Percentiles rank a stretch among this genome's conserved stretches.
phyloP scores from a whole-genome alignment of 2,113 vertebrate species.

The Callochromis pleurospilus region DNA sequence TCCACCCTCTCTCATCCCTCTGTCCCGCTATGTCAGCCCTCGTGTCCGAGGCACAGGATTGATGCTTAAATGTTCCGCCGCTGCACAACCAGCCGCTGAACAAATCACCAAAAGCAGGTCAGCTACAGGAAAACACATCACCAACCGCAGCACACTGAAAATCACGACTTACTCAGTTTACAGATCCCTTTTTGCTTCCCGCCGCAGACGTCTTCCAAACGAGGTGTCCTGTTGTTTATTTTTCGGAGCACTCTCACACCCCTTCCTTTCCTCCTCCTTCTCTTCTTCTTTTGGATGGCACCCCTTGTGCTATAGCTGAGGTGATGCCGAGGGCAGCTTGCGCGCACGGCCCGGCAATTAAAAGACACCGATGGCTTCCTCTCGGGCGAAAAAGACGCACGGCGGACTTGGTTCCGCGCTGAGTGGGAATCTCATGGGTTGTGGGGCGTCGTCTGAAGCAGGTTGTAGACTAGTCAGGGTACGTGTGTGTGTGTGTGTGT shows the following conservation, averaged over 20 bases:
- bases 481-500: neutral
- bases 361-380: neutral
- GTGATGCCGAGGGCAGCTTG: slow-evolving; percentile 47
- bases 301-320: slow-evolving; percentile 17
- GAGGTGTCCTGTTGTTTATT: slow-evolving; percentile 45
- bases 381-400: slow-evolving; percentile 12
- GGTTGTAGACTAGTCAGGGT: slow-evolving; percentile 45
- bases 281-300: slow-evolving; percentile 18
- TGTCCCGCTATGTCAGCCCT: neutral
- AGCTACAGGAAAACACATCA: neutral
- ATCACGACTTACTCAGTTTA: slow-evolving; percentile 56
- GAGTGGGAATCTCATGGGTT: slow-evolving; percentile 5
- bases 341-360: slow-evolving; percentile 10
- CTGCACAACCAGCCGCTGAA: neutral
- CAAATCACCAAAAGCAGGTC: slow-evolving; percentile 21
- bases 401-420: neutral
- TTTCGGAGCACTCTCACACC: slow-evolving; percentile 15
- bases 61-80: slow-evolving; percentile 25
- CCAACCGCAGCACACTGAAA: neutral
- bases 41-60: neutral
- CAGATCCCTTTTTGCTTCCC: slow-evolving; percentile 39
- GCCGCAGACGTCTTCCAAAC: slow-evolving; percentile 43
- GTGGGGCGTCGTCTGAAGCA: slow-evolving; percentile 58
- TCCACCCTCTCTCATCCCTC: neutral
- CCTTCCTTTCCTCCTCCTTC: slow-evolving; percentile 17